Evolutionary conservation across 1,140 invertebrate genomes (phyloP).

Genomic region (Atta colombica): DNA sequence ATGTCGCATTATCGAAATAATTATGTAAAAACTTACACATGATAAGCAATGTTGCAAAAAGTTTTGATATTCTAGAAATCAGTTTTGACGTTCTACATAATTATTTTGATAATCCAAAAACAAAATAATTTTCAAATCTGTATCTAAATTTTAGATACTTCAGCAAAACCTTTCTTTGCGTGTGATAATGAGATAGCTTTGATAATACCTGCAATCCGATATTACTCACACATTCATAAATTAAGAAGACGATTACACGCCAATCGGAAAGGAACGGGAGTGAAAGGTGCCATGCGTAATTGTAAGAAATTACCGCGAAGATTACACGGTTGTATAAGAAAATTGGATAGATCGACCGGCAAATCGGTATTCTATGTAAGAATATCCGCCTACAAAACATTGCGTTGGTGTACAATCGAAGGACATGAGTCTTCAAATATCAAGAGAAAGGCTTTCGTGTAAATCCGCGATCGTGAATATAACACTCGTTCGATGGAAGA

Average conservation of each 20-base stretch:
- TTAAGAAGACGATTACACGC: conserved; percentile 53
- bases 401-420: conserved; percentile 56
- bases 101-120: too few species aligned
- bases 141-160: too few species aligned
- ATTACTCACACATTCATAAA: conserved; percentile 23
- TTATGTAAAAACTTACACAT: too few species aligned
- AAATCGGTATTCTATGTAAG: conserved; percentile 40
- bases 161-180: too few species aligned
- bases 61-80: too few species aligned
- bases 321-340: conserved; percentile 70
- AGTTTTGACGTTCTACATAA: too few species aligned
- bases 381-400: conserved; percentile 40
- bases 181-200: neutral
- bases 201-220: conserved; percentile 14
- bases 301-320: conserved; percentile 73
- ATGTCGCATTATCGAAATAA: too few species aligned
- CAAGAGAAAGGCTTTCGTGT: conserved; percentile 57
- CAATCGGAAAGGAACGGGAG: conserved; percentile 42
- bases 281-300: conserved; percentile 75
- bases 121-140: too few species aligned
- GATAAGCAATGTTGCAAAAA: too few species aligned
- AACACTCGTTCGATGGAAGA: neutral
- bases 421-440: conserved; percentile 43
- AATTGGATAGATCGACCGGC: conserved; percentile 65
- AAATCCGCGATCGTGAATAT: neutral